Base-by-base conservation (phyloP, 1,140 invertebrate genomes). In the Drosophila saltans region DNA sequence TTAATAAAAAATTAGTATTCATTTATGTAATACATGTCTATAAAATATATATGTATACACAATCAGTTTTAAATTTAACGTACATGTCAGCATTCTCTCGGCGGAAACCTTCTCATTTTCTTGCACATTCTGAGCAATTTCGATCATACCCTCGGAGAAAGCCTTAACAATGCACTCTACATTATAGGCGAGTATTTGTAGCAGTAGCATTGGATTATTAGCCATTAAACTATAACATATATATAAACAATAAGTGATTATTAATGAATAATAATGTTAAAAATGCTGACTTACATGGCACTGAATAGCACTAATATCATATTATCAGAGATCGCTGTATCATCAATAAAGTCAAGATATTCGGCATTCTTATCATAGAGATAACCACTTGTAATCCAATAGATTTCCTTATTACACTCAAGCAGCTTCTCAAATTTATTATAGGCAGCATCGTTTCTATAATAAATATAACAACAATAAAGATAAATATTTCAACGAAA, bases 301-400 rank as follows among this genome's bases (percentile, higher is more conserved):
- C 91, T 91, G 56, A 92, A 91, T 60, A 92, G 88, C 75, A 92
- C 90, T 78, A 91, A 91, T 81, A 92, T 91, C 91, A 92, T 91
- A 80, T 91, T 91, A 74, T 92, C 91, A 56, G 91, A 91, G 75
- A 92, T 81, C 70, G 91, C 83, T 61, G 85, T 88, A 62, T 92
- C 91, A 69, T 91, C 91, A 78, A 92, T 92, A 75, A 92, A 92
- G 75, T 92, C 88, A 70, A 92, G 80, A 80, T 92, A 91, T 78
- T 92, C 91, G 78, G 84, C 86, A 73, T 91, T 92, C 52, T 92
- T 91, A 69, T 91, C 85, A 65, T 92, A 91, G 28, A 91, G 85
- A 61, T 81, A 89, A 26, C 91, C 91, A 68, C 88, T 92, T 41
- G 91, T 90, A 55, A 92, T 89, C 91, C 91, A 92, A 75, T 91